Base-by-base conservation (phyloP, 2,113 vertebrate genomes). In the Megalops atlanticus region DNA sequence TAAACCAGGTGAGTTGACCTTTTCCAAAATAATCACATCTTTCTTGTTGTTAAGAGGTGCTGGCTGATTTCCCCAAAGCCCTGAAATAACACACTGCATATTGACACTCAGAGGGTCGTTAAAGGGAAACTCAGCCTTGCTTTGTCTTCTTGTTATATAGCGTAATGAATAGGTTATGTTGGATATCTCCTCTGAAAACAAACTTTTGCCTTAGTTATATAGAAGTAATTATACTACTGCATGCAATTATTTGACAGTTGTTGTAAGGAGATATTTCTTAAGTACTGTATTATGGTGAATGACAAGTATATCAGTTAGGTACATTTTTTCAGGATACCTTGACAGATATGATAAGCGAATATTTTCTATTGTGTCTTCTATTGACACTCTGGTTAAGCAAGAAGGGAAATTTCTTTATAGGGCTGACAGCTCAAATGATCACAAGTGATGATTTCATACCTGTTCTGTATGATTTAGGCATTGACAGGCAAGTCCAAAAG, bases 11-110 rank as follows among this genome's bases (percentile, higher is more conserved):
- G n/a, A 76, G 45, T 1, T 76, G 74, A 76, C 74, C 41, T 76
- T 76, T 76, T 49, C 12, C 31, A 47, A 76, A 47, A 76, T 76
- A 33, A 76, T 14, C 74, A 76, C 39, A 49, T 52, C 74, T 47
- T 52, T 27, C 43, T 76, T 49, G 31, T 40, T 47, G 47, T 52
- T 49, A 36, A 43, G 38, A n/a, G 18, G n/a, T 27, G 72, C 36
- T 27, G 24, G 39, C 72, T 43, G 40, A 76, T 39, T 47, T 76
- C 33, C 74, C 45, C 21, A 27, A 47, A 76, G 27, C 45, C 27
- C 74, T 76, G 24, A 16, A 21, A 40, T 8, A 41, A 39, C 36
- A 27, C 3, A 0, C 73, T 8, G 14, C 74, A 18, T 33, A 27
- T 49, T 74, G 40, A 74, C 39, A 27, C 36, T 40, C n/a, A 75